phyloP scores from a whole-genome alignment of 1,140 invertebrate genomes.

The Drosophila dunni region DNA sequence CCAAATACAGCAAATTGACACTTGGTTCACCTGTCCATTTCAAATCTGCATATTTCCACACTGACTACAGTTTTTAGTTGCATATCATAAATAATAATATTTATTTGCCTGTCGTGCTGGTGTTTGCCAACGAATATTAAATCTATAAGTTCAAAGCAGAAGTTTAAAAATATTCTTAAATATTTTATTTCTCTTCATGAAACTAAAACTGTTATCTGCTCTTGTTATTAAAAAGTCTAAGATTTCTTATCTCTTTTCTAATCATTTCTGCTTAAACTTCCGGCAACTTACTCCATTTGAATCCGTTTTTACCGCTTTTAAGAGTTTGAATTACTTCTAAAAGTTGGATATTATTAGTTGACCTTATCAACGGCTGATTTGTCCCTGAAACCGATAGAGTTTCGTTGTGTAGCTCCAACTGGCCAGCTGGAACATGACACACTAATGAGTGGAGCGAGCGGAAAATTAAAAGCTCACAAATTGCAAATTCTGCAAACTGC shows the following conservation, averaged over 20 bases:
- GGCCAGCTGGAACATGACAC: slow-evolving; percentile 30
- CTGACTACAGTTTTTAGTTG: no score
- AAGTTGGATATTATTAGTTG: not conserved
- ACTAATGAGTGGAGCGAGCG: slow-evolving; percentile 48
- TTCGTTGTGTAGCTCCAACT: not conserved
- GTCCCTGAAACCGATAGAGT: slow-evolving; percentile 19
- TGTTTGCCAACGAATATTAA: no score
- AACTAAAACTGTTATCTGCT: no score
- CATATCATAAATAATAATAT: no score
- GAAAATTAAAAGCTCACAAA: slow-evolving; percentile 62
- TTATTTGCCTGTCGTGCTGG: no score
- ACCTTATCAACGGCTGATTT: not conserved
- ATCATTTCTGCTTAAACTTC: not conserved
- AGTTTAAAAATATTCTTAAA: no score
- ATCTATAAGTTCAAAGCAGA: no score
- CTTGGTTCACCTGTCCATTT: not conserved
- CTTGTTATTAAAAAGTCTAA: no score
- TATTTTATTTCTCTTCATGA: no score
- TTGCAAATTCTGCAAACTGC: slow-evolving; percentile 45
- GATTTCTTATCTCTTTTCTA: not conserved
- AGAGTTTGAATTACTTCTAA: not conserved
- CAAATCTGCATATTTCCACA: not conserved
- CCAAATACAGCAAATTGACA: not conserved
- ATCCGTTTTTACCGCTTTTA: not conserved
- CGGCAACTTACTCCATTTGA: not conserved